Base-by-base conservation (phyloP, 2,888 invertebrate genomes). In the Ormyrus pomaceus region DNA sequence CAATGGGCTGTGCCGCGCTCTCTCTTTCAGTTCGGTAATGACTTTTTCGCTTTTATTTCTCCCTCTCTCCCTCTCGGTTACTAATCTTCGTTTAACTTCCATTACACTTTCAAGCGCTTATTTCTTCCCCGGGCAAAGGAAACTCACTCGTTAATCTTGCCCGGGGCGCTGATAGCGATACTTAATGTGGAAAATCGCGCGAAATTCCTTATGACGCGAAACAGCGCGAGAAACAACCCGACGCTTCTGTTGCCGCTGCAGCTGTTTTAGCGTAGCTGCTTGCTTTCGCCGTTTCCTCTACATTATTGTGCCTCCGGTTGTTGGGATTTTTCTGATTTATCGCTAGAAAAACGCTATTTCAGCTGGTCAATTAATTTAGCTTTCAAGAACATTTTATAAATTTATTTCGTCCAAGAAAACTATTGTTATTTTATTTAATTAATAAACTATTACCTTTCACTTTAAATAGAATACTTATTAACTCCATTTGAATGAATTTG, bases 71-170 rank as follows among this genome's bases (percentile, higher is more conserved):
- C 58, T 77, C 66, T 45, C 48, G 74, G 78, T 78, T 78, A 82
- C 81, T 79, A 79, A 82, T 82, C 81, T 82, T 82, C 72, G 81
- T 79, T 82, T 82, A 82, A 82, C 79, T 79, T 76, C 81, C 81
- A 82, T 82, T 82, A 79, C 72, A 81, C 75, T 75, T 78, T 75
- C 69, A 69, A 66, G n/a, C 77, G 80, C 69, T 80, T 77, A 80
- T 80, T 80, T 80, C 77, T 77, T 73, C 53, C 58, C 13, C 45
- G 8, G 34, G 6, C 61, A 58, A 50, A 50, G 55, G 61, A 59
- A 73, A 68, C 68, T 79, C 73, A 68, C 66, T 76, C 77, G 81
- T 77, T 77, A 81, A 77, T 77, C 81, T 81, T 77, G 70, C 48
- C 19, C 45, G 72, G 50, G n/a, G 53, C n/a, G 45, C 74, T 51